Evolutionary conservation across 2,888 invertebrate species (phyloP).

Genomic region (Cyclophora albipunctata): DNA sequence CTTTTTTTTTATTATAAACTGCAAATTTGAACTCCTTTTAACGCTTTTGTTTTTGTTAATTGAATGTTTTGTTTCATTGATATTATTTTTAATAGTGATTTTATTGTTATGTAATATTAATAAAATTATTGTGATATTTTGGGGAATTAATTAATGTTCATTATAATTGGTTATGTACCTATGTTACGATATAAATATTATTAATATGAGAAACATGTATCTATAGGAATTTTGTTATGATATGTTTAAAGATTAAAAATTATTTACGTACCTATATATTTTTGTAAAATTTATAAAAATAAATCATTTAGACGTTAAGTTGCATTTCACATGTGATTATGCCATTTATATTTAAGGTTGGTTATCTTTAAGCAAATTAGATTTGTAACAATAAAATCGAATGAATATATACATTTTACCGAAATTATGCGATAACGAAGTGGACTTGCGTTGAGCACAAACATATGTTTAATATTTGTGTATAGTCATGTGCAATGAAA

Average conservation of each 20-base stretch:
- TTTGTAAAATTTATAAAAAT: constrained; percentile 7
- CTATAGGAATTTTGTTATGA: no score
- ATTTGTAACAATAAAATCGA: not conserved
- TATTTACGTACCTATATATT: constrained; percentile 1
- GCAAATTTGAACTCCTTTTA: constrained; percentile 5
- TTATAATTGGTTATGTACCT: no score
- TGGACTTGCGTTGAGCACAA: no score
- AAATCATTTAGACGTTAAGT: not conserved
- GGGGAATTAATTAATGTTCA: no score
- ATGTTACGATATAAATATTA: no score
- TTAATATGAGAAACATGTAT: not conserved
- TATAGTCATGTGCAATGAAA: no score
- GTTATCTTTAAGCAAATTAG: not conserved
- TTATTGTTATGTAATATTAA: not conserved
- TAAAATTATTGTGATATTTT: not conserved
- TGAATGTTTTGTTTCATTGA: no score
- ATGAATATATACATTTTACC: not conserved
- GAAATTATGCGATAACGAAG: no score
- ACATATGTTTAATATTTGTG: not conserved
- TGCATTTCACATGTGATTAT: constrained; percentile 10
- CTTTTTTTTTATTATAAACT: not conserved
- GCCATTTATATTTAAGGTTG: constrained; percentile 4
- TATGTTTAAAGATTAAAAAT: not conserved
- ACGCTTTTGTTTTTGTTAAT: no score
- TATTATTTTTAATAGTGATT: no score